phyloP scores from a whole-genome alignment of 2,113 vertebrate genomes.

The Chauna torquata region DNA sequence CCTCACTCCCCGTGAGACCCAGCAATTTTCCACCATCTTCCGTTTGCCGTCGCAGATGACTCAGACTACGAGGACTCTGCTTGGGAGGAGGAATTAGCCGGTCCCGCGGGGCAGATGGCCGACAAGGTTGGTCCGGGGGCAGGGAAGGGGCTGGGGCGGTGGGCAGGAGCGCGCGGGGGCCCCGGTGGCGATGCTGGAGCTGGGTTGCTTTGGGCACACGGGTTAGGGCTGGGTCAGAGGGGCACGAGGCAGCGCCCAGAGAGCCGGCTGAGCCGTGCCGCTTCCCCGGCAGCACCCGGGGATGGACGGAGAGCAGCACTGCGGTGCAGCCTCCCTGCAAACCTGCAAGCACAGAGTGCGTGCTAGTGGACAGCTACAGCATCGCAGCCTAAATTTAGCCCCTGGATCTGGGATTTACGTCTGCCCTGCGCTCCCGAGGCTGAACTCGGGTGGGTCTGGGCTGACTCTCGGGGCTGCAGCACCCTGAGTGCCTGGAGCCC shows the following conservation, averaged over 20 bases:
- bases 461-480: neutral
- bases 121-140: neutral
- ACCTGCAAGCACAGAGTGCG: no score
- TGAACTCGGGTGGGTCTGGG: neutral
- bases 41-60: constrained; percentile 32
- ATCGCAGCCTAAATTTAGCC: no score
- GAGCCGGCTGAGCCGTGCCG: no score
- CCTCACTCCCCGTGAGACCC: no score
- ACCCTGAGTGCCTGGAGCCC: neutral
- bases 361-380: neutral
- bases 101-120: neutral
- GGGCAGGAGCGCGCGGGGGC: neutral
- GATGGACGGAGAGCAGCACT: no score
- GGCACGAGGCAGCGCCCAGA: no score
- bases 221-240: neutral
- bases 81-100: constrained; percentile 3
- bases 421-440: rapidly evolving
- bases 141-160: neutral
- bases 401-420: neutral
- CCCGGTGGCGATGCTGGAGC: neutral
- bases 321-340: no score
- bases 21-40: neutral
- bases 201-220: neutral
- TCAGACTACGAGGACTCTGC: constrained; percentile 26
- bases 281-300: no score